Base-by-base conservation (phyloP, 2,797 vertebrate genomes). In the Botia kubotai region DNA sequence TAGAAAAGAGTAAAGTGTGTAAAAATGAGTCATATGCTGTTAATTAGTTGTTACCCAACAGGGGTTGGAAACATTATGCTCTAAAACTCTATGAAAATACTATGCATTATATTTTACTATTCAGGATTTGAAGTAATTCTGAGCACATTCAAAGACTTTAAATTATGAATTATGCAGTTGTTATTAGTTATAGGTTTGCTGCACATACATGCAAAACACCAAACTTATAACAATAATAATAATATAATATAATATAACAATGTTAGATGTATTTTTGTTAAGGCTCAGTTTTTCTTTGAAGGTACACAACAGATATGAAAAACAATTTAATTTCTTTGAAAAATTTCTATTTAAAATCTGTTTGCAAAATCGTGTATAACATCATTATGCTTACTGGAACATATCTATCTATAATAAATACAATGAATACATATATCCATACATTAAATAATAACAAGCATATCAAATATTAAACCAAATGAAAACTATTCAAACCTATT, bases 1-100 rank as follows among this genome's bases (percentile, higher is more conserved):
- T 46, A 74, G 33, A 58, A 19, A n/a, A 76, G 57, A 48, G 1
- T 36, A 19, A 65, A n/a, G 50, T 63, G 14, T 58, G 60, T 71
- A 21, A 81, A 77, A 77, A 68, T 84, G 19, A 70, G 67, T 73
- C 77, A 77, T 52, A 68, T n/a, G 11, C 29, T 74, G 43, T 63
- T 79, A 79, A 84, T 84, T 62, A 77, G 29, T 52, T 62, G 14
- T 43, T n/a, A 23, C 26, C 72, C 71, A 83, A 70, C 66, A 57
- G 65, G 48, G 50, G 50, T 48, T 39, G 16, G 11, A 58, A 50
- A 84, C 50, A 21, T 19, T 21, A 50, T 55, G 36, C 57, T 68
- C 33, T 58, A 39, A 57, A 57, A 39, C 26, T 43, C n/a, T 29
- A 60, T 60, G 13, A 62, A 23, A 62, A 74, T 29, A 43, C 7